Evolutionary conservation across 2,888 invertebrate species (phyloP).

Genomic region (Stenodera caucasica): DNA sequence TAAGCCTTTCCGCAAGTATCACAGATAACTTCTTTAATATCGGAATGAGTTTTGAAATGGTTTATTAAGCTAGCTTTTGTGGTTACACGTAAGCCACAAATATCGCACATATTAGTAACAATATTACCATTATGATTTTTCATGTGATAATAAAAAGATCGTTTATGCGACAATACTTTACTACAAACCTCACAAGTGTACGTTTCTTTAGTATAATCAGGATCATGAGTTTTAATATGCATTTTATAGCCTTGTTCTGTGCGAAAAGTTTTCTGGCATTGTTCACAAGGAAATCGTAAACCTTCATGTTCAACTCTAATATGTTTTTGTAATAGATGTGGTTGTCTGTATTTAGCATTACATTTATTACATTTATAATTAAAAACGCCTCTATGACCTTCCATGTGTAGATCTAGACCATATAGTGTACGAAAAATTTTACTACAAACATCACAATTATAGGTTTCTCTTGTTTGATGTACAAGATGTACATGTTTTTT

Average conservation of each 20-base stretch:
- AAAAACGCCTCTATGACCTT: slow-evolving; percentile 38
- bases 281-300: slow-evolving; percentile 34
- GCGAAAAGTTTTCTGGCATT: slow-evolving; percentile 38
- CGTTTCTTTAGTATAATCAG: slow-evolving; percentile 22
- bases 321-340: slow-evolving; percentile 34
- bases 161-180: slow-evolving; percentile 49
- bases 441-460: slow-evolving; percentile 34
- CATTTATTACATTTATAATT: slow-evolving; percentile 57
- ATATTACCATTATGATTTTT: slow-evolving; percentile 32
- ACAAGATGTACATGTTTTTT: neutral
- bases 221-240: slow-evolving; percentile 35
- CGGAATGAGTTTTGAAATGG: slow-evolving; percentile 27
- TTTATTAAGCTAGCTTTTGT: slow-evolving; percentile 32
- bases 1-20: slow-evolving; percentile 54
- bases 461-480: neutral
- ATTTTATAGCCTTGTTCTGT: slow-evolving; percentile 33
- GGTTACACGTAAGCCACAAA: slow-evolving; percentile 38
- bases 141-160: slow-evolving; percentile 38
- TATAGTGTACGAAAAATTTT: slow-evolving; percentile 15
- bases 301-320: slow-evolving; percentile 39
- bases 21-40: slow-evolving; percentile 3
- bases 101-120: slow-evolving; percentile 36
- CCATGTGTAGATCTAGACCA: slow-evolving; percentile 15
- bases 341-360: slow-evolving; percentile 55
- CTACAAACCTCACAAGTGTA: slow-evolving; percentile 51